These are phyloP conservation scores for Gobiocypris rarus DNA, from an alignment of 2,113 vertebrate species.

Conservation along the genomic window DNA sequence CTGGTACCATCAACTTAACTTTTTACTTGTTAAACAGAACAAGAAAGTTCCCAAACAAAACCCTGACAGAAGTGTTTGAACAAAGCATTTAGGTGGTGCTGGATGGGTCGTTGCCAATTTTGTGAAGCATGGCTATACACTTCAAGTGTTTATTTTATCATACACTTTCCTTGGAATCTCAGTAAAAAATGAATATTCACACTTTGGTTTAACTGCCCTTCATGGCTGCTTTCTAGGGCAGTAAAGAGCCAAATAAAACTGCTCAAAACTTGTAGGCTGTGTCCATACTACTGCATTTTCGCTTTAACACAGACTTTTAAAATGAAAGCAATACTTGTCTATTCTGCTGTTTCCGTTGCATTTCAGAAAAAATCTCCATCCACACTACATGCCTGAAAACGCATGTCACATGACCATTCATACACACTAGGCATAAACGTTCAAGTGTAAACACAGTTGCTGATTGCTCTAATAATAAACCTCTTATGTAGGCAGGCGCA, in stretches of 20 bases:
- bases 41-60: not conserved
- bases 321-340: too few relatives aligned
- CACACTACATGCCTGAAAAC: too few relatives aligned
- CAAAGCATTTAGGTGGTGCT: not conserved
- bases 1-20: not conserved
- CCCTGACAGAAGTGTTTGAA: not conserved
- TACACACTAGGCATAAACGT: too few relatives aligned
- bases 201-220: not conserved
- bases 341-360: too few relatives aligned
- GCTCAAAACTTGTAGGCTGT: not conserved
- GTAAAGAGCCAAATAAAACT: conserved; percentile 32
- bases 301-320: too few relatives aligned
- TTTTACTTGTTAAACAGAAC: not conserved
- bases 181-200: conserved; percentile 18
- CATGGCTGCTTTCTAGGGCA: not conserved
- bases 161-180: not conserved
- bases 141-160: conserved; percentile 25
- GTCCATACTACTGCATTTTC: too few relatives aligned
- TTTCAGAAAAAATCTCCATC: too few relatives aligned
- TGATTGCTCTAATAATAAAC: too few relatives aligned
- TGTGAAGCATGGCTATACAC: not conserved
- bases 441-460: too few relatives aligned
- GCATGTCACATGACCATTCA: too few relatives aligned
- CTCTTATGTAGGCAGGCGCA: too few relatives aligned
- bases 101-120: not conserved